Base-by-base conservation (phyloP, 1,140 invertebrate genomes). In the Leucophenga varia region DNA sequence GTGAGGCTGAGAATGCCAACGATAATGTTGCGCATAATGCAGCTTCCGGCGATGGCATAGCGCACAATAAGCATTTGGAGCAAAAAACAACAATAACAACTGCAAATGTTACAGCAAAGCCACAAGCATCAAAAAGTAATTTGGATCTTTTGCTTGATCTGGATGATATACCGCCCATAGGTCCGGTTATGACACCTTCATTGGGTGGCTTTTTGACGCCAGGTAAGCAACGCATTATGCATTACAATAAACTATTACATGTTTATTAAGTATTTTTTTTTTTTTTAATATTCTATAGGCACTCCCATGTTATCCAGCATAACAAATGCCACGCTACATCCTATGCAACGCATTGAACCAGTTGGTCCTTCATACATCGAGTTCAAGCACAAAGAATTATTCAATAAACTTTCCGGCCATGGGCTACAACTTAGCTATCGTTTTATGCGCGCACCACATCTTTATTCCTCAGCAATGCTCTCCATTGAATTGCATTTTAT, bases 61-160 rank as follows among this genome's bases (percentile, higher is more conserved):
- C 64, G 13, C 57, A 44, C n/a, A 2, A 39, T 4, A 61, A 56
- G 9, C 43, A 53, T 47, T 52, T 45, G 34, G 49, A 43, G 3
- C 52, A 46, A 32, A 48, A 43, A 3, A 31, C 36, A 43, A 34
- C 20, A 21, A 28, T 22, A 10, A 39, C 16, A 30, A 13, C 10
- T 12, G 21, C 60, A 47, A 10, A n/a, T 6, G 41, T n/a, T 25
- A n/a, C 3, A 36, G 3, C 34, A 3, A 5, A 47, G 43, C 34
- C 14, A 43, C 35, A 10, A 43, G 41, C 45, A 34, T 35, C 44
- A 31, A 84, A 81, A 56, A 84, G 80, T 47, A 89, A 88, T 77
- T 78, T 91, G 43, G 90, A 95, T 77, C 76, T 95, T 21, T 76
- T 96, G 10, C 72, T 96, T 17, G 91, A 95, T 69, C 79, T 95